Evolutionary conservation across 2,113 vertebrate genomes (phyloP).

Genomic region (Limanda limanda): DNA sequence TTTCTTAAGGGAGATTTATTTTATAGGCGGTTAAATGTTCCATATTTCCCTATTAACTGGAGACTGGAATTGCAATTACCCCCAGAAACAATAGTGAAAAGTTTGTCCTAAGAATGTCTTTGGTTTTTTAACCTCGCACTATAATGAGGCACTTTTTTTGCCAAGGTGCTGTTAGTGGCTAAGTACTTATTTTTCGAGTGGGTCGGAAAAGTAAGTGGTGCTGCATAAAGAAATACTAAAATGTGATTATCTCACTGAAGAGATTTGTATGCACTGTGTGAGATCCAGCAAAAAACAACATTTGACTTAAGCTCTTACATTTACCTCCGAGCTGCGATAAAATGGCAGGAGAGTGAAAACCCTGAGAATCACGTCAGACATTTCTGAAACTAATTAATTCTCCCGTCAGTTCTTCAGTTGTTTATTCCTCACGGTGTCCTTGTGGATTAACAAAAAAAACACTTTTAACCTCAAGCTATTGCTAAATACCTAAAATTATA

Average conservation of each 20-base stretch:
- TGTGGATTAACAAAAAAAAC: too few species aligned
- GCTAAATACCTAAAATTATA: not conserved
- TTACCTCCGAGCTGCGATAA: not conserved
- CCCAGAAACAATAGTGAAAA: constrained; percentile 45
- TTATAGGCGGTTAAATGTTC: constrained; percentile 59
- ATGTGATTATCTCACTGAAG: constrained; percentile 10
- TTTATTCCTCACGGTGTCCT: too few species aligned
- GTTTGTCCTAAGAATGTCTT: constrained; percentile 25
- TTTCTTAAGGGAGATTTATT: constrained; percentile 72
- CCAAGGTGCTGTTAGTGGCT: not conserved
- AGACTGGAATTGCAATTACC: constrained; percentile 50
- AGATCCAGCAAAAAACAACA: constrained; percentile 16
- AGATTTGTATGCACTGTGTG: not conserved
- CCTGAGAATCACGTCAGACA: not conserved
- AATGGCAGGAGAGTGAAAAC: not conserved
- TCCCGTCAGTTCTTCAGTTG: too few species aligned
- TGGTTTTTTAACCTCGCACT: constrained; percentile 26
- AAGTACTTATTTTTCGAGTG: constrained; percentile 27
- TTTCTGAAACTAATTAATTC: not conserved
- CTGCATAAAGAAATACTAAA: constrained; percentile 26
- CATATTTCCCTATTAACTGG: constrained; percentile 60
- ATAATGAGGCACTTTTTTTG: constrained; percentile 7
- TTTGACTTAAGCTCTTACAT: constrained; percentile 9
- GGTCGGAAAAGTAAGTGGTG: constrained; percentile 18
- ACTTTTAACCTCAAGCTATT: not conserved